Evolutionary conservation across 2,113 vertebrate genomes (phyloP), one percentile per base, ranked within the genome.

Genomic region (Xenopus laevis): DNA sequence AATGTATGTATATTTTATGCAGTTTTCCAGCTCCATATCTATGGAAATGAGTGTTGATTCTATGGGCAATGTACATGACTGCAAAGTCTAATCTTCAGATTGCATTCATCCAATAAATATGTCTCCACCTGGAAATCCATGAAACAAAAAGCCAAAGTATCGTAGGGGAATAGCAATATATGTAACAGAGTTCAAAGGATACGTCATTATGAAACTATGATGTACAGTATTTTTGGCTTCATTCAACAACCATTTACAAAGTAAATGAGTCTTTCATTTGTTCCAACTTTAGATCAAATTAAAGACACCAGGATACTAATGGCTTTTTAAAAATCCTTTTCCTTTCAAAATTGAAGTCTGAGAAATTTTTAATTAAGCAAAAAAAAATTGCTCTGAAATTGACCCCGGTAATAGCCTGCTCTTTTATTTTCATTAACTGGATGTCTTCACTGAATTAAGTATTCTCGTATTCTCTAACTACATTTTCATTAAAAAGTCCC

Each of bases 1-100:
- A 62, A 71, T 62, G 62, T 50, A 52, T 71, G 58, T n/a, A 63
- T 52, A 71, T 53, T 53, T 53, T 15, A 72, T 63, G 47, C 60
- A 63, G 44, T 63, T 10, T 50, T 50, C 30, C 13, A 21, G 23
- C n/a, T 62, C 61, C 8, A 7, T n/a, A 9, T 40, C 33, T 72
- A 16, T 21, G 57, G 23, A 71, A 71, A 50, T 71, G 33, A 62
- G 44, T 47, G 12, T 47, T 63, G 12, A 63, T 72, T 40, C 63
- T 15, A 4, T 13, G 2, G 6, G 64, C 21, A 64, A 7, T 63
- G 47, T 13, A 5, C 50, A 65, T 73, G 71, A 65, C 23, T 57
- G 64, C 61, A 65, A 47, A 58, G 30, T n/a, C 20, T 65, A 73
- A 57, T 66, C 40, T 40, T 10, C 6, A 68, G 44, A 47, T 30